Evolutionary conservation across 2,888 invertebrate species (phyloP).

Genomic region (Phengaris arion): DNA sequence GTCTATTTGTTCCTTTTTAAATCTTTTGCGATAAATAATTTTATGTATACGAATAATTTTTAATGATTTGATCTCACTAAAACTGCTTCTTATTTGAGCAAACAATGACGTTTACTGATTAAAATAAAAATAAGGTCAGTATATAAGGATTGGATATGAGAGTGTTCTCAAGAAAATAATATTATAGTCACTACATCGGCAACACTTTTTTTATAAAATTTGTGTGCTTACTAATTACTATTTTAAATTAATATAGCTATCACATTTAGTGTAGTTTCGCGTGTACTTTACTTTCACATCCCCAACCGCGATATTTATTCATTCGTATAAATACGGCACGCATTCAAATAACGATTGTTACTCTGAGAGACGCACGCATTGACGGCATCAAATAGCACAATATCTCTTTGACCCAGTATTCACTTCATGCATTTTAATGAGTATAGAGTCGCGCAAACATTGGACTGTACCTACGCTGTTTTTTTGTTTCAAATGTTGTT

Average conservation of each 20-base stretch:
- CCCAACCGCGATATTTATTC: conserved; percentile 21
- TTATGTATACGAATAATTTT: neutral
- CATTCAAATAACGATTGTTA: conserved; percentile 21
- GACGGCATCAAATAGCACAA: conserved; percentile 41
- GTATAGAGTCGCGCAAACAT: conserved; percentile 39
- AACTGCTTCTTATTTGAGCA: no score
- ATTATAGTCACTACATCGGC: no score
- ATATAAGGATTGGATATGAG: no score
- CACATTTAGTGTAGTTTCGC: neutral
- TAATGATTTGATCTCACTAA: no score
- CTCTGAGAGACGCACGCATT: conserved; percentile 35
- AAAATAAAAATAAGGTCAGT: no score
- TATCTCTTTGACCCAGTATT: conserved; percentile 40
- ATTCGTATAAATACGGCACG: neutral
- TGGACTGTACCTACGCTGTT: conserved; percentile 34
- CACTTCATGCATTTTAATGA: conserved; percentile 73
- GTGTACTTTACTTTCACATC: neutral
- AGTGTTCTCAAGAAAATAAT: no score
- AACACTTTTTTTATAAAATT: no score
- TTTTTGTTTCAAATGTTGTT: conserved; percentile 39
- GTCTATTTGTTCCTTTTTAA: neutral
- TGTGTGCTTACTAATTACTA: neutral
- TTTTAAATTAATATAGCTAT: neutral
- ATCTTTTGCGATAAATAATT: neutral
- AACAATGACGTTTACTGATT: no score